A percentile compares a stretch with the other conserved stretches of the same genome.
Evolutionary conservation across 2,888 invertebrate genomes (phyloP).

Genomic region (Agrotis ipsilon): DNA sequence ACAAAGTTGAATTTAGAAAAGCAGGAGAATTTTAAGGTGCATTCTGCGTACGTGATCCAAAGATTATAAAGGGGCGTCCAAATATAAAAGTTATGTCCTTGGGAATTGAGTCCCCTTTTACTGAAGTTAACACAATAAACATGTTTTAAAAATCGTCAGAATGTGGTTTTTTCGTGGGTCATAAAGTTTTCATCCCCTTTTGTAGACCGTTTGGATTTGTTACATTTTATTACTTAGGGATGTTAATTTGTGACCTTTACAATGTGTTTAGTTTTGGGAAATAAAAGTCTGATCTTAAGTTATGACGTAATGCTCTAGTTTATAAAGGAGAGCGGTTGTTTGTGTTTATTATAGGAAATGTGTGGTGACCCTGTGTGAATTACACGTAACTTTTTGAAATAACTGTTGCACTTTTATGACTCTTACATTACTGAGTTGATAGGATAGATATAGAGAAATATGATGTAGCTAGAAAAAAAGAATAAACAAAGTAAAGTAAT

Average conservation of each 20-base stretch:
- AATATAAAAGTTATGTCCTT: conserved; percentile 84
- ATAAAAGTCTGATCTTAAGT: conserved; percentile 40
- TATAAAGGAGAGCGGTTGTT: conserved; percentile 17
- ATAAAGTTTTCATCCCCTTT: conserved; percentile 72
- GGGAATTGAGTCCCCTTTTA: conserved; percentile 81
- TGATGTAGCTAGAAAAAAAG: background rate
- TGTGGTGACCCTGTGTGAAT: conserved; percentile 20
- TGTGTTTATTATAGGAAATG: conserved; percentile 24
- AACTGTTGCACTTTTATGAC: background rate
- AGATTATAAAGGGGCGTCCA: conserved; percentile 71
- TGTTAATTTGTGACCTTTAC: conserved; percentile 64
- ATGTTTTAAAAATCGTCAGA: conserved; percentile 75
- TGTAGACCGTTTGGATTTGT: conserved; percentile 45
- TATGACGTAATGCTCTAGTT: conserved; percentile 17
- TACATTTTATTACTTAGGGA: conserved; percentile 60
- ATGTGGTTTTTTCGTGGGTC: conserved; percentile 73
- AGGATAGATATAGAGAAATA: too few relatives aligned
- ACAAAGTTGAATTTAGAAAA: conserved; percentile 50
- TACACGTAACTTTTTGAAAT: background rate
- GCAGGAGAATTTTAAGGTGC: conserved; percentile 23
- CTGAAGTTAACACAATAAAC: conserved; percentile 76
- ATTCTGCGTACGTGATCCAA: conserved; percentile 75
- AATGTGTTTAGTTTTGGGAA: conserved; percentile 29
- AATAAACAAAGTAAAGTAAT: too few relatives aligned
- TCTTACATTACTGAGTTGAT: background rate